Evolutionary conservation across 2,113 vertebrate species (phyloP).

Genomic region (Pterocles burchelli): DNA sequence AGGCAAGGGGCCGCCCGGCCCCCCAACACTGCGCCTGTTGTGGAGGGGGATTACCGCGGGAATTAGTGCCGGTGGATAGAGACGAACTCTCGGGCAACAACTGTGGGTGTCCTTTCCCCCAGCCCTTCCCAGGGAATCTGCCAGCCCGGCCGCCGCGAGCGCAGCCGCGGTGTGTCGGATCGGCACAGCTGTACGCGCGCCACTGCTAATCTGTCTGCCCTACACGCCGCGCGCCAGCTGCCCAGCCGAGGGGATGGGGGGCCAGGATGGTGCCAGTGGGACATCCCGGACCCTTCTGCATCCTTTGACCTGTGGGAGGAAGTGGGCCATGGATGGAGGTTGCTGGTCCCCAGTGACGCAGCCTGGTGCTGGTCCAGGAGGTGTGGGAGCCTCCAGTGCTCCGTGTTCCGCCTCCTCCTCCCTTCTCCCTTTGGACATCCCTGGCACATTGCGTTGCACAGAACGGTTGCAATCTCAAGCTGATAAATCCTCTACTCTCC

Average conservation of each 20-base stretch:
- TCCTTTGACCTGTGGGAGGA: not conserved
- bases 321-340: rapidly evolving
- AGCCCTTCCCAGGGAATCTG: slow-evolving; percentile 34
- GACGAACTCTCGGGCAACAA: not conserved
- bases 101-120: slow-evolving; percentile 22
- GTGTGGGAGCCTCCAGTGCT: not conserved
- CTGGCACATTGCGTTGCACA: rapidly evolving
- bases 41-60: slow-evolving; percentile 10
- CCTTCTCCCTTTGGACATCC: not conserved
- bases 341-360: rapidly evolving
- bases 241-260: not conserved
- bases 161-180: slow-evolving; percentile 19
- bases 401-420: not conserved
- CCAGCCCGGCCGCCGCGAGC: not conserved
- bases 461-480: rapidly evolving
- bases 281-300: rapidly evolving
- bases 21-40: slow-evolving; percentile 1
- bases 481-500: not conserved
- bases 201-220: slow-evolving; percentile 39
- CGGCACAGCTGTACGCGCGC: slow-evolving; percentile 56
- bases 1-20: not conserved
- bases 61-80: slow-evolving; percentile 36
- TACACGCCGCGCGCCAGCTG: slow-evolving; percentile 36
- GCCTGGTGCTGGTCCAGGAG: not conserved
- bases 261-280: rapidly evolving